Evolutionary conservation across 2,797 vertebrate species (phyloP).

Genomic region (Sarcoramphus papa): DNA sequence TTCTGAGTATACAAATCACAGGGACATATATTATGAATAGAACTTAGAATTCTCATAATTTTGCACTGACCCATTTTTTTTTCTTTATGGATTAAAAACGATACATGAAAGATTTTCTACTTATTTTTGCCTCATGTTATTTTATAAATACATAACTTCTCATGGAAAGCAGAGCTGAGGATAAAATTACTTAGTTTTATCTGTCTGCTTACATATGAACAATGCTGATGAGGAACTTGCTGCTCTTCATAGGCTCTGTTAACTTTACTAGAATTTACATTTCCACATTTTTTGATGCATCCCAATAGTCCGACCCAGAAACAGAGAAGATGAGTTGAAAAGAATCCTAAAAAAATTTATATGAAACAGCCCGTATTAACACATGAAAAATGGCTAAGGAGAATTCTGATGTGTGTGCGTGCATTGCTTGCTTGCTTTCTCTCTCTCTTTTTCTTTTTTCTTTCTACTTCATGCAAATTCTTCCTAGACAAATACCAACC

Average conservation of each 20-base stretch:
- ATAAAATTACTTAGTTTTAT: conserved; percentile 15
- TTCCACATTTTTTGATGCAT: conserved; percentile 42
- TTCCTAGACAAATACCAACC: conserved; percentile 54
- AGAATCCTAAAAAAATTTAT: conserved; percentile 36
- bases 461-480: conserved; percentile 18
- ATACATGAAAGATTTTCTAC: background rate
- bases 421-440: background rate
- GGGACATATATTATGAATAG: background rate
- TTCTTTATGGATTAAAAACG: conserved; percentile 13
- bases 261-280: conserved; percentile 28
- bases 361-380: conserved; percentile 33
- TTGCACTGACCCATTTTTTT: background rate
- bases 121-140: background rate
- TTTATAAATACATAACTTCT: background rate
- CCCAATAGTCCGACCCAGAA: background rate
- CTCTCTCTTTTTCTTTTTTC: background rate
- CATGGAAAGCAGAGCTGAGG: background rate
- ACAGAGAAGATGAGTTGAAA: conserved; percentile 1
- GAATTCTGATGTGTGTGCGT: background rate
- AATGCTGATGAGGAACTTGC: conserved; percentile 6
- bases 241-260: background rate
- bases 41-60: background rate
- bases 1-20: background rate
- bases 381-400: conserved; percentile 34
- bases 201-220: background rate